Base-by-base conservation (phyloP, 1,140 invertebrate genomes). In the Colletes latitarsis region DNA sequence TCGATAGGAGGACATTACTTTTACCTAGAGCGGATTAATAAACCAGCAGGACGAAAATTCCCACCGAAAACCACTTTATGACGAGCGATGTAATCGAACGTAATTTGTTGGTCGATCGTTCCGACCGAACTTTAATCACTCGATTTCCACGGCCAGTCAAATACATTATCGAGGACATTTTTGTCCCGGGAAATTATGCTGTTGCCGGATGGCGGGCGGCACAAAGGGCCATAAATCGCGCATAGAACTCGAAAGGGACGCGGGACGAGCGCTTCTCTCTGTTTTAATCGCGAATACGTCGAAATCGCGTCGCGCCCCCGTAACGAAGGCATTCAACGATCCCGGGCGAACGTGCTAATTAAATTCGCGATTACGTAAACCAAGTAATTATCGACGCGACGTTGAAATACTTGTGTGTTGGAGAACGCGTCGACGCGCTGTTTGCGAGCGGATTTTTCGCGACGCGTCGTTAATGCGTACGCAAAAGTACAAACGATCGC, bases 281-380 rank as follows among this genome's bases (percentile, higher is more conserved):
- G 76, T 85, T 86, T 86, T 83, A 79, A 85, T 79, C 84, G 73
- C 73, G 69, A 62, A 69, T 49, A 55, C 69, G 73, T 83, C 68
- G 80, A 82, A 82, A 85, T 68, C 58, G 70, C 64, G 60, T 55
- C 69, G 69, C 66, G 30, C 30, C 30, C 0, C 55, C n/a, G 79
- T 86, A 85, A 86, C 83, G 85, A 85, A 87, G 85, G 81, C 67
- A 87, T 86, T 86, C 81, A 73, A 15, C 53, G 57, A 49, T 15
- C 58, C 43, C 41, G 49, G 57, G 58, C 43, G 58, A 80, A 80
- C 83, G 62, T 69, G 60, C 85, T 86, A 86, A 86, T 86, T 85
- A 86, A 78, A 86, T 85, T 58, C 72, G 79, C 73, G 71, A 86
- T 85, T 85, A 85, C 80, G 71, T 86, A 86, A 85, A 82, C 75